Conservation (phyloP, 1,140 invertebrate species). For the Drosophila biarmipes region DNA sequence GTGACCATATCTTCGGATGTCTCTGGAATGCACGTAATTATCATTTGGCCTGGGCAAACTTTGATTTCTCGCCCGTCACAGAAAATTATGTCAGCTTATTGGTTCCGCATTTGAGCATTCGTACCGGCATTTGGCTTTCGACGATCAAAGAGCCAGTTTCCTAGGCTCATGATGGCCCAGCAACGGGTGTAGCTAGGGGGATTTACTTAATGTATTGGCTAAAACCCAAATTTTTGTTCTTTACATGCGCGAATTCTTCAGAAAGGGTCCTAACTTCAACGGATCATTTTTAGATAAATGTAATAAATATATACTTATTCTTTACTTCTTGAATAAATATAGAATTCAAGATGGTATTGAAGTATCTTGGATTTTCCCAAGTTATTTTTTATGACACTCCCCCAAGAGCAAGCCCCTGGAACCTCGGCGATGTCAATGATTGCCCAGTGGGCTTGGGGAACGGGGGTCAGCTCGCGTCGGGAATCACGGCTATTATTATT, state of each 20-base stretch:
- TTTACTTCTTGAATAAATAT: too few relatives aligned
- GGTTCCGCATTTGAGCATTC: conserved; percentile 51
- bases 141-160: conserved; percentile 38
- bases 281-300: too few relatives aligned
- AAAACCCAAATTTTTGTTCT: too few relatives aligned
- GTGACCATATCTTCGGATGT: conserved; percentile 44
- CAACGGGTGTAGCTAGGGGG: conserved; percentile 6
- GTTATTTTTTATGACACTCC: too few relatives aligned
- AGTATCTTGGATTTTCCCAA: too few relatives aligned
- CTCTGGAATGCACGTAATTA: conserved; percentile 45
- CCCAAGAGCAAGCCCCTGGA: conserved; percentile 4
- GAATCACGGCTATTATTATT: conserved; percentile 60
- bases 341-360: too few relatives aligned
- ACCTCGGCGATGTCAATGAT: conserved; percentile 33
- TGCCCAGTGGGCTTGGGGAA: conserved; percentile 22
- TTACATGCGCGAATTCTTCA: too few relatives aligned
- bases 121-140: conserved; percentile 50
- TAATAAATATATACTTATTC: too few relatives aligned
- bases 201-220: not conserved
- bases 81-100: conserved; percentile 56
- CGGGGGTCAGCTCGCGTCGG: conserved; percentile 6
- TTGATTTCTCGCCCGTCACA: conserved; percentile 28
- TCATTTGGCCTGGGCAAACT: conserved; percentile 36
- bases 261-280: too few relatives aligned
- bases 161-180: conserved; percentile 15